phyloP scores from a whole-genome alignment of 2,797 vertebrate genomes.

The Dendrocincla tyrannina region DNA sequence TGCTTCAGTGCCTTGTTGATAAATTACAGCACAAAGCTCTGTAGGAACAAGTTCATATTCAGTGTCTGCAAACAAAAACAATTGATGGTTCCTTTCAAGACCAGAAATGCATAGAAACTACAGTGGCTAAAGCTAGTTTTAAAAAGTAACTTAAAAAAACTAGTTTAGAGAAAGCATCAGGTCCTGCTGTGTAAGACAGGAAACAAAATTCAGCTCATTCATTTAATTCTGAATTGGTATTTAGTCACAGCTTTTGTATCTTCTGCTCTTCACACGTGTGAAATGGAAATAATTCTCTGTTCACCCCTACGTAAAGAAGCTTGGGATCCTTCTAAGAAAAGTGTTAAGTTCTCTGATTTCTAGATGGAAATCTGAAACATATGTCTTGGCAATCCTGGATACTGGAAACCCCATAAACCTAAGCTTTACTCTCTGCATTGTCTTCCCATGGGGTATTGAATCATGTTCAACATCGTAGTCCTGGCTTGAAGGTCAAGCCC shows the following conservation, averaged over 20 bases:
- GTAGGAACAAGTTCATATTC: slow-evolving; percentile 68
- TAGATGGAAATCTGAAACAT: not conserved
- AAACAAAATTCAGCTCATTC: not conserved
- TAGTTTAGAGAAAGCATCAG: not conserved
- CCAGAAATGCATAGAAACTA: not conserved
- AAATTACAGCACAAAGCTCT: slow-evolving; percentile 50
- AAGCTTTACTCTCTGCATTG: not conserved
- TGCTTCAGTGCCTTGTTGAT: slow-evolving; percentile 18
- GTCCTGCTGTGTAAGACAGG: not conserved
- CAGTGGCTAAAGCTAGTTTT: not conserved
- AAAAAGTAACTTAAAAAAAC: not conserved
- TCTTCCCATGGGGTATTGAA: not conserved
- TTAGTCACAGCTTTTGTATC: not conserved
- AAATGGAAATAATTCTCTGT: not conserved
- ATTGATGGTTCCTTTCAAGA: slow-evolving; percentile 23
- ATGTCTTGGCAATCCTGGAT: not conserved
- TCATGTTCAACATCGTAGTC: not conserved
- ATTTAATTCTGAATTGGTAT: not conserved
- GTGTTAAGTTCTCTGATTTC: not conserved
- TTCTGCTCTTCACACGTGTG: not conserved
- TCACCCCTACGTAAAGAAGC: not conserved
- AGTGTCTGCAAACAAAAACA: slow-evolving; percentile 50
- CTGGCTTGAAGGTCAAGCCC: not conserved
- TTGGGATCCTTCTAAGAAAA: not conserved
- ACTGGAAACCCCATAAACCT: not conserved